Evolutionary conservation across 2,888 invertebrate genomes (phyloP).

Genomic region (Clivina fossor): DNA sequence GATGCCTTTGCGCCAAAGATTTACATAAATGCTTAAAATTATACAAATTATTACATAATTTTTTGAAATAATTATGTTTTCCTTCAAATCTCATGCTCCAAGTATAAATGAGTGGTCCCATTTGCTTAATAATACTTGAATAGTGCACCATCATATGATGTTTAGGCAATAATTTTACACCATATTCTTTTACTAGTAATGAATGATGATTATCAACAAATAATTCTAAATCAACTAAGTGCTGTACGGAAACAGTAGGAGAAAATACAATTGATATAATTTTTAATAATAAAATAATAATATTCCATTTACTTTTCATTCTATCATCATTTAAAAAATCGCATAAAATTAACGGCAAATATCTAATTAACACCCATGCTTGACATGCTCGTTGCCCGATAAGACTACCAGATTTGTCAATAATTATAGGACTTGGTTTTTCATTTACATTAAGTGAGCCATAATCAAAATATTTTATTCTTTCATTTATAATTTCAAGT

Average conservation of each 20-base stretch:
- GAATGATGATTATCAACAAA: constrained; percentile 23
- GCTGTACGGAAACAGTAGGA: constrained; percentile 2
- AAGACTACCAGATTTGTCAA: constrained; percentile 28
- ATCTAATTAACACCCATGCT: constrained; percentile 29
- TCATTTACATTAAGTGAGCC: constrained; percentile 18
- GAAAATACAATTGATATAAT: constrained; percentile 27
- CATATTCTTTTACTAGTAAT: constrained; percentile 17
- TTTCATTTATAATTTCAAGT: constrained; percentile 18
- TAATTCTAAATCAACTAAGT: constrained; percentile 18
- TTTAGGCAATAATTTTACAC: constrained; percentile 25
- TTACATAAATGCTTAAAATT: constrained; percentile 28
- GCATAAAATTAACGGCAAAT: constrained; percentile 33
- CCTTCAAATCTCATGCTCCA: constrained; percentile 29
- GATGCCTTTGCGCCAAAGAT: constrained; percentile 27
- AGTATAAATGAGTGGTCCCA: constrained; percentile 27
- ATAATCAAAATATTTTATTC: constrained; percentile 29
- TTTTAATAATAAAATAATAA: constrained; percentile 20
- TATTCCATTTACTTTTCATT: constrained; percentile 4
- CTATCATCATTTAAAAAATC: constrained; percentile 6
- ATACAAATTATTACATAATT: constrained; percentile 23
- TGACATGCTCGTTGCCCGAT: constrained; percentile 34
- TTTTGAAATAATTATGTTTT: constrained; percentile 31
- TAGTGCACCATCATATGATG: constrained; percentile 33
- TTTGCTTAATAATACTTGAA: constrained; percentile 24
- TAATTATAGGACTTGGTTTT: constrained; percentile 26